These are phyloP conservation scores for Cyclura pinguis DNA, from an alignment of 2,797 vertebrate species.

Conservation along the genomic window DNA sequence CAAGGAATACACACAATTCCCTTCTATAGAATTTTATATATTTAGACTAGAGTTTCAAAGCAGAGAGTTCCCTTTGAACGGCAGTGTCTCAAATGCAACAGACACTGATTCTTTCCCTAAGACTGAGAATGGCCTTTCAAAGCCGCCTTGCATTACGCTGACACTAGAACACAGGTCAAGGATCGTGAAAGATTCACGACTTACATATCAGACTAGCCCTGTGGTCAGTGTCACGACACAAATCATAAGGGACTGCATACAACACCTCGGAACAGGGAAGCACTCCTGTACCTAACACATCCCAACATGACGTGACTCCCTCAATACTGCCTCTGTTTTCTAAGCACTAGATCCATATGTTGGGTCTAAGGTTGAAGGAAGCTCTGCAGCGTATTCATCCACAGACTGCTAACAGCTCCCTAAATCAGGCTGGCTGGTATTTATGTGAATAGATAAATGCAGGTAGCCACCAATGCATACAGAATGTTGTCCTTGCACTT, in stretches of 20 bases:
- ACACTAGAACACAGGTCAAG: background rate
- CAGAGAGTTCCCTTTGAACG: background rate
- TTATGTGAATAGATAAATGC: background rate
- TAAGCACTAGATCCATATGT: background rate
- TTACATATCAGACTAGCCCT: background rate
- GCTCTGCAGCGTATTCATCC: too few species aligned
- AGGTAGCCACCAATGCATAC: background rate
- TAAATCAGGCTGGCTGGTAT: background rate
- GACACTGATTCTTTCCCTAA: background rate
- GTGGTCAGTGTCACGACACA: background rate
- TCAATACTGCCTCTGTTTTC: too few species aligned
- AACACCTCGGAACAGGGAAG: background rate
- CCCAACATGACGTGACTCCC: background rate
- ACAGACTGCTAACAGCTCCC: background rate
- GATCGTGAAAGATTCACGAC: background rate
- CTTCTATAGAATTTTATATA: background rate
- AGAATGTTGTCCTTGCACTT: background rate
- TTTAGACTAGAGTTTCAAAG: background rate
- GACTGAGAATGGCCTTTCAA: background rate
- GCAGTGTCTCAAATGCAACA: background rate
- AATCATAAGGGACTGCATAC: background rate
- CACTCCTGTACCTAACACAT: background rate
- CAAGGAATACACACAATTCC: background rate
- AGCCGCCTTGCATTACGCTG: background rate
- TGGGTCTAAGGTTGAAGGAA: background rate